Base-by-base conservation (phyloP, 2,797 vertebrate species). In the Chiroxiphia lanceolata region DNA sequence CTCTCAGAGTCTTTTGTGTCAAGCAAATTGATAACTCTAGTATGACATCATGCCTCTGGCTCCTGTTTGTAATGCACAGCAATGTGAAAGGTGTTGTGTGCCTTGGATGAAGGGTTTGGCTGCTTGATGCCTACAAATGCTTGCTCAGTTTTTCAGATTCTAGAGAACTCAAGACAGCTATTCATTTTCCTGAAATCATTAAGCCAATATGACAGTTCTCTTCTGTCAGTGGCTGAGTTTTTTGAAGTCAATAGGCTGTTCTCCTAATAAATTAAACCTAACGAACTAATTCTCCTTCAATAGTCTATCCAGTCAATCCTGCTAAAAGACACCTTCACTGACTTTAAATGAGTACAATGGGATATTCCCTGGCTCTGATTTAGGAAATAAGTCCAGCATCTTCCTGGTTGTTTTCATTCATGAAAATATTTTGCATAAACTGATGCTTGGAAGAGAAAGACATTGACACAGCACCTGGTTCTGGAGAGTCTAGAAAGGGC, bases 161-260 rank as follows among this genome's bases (percentile, higher is more conserved):
- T 23, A 38, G 47, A 70, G 19, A 36, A 68, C 36, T 76, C 26
- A 74, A 81, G 53, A 29, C 3, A 34, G 42, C n/a, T 90, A 26
- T 78, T 92, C 90, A 51, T 85, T 89, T 93, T 56, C 59, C 26
- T 89, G 60, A 82, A 81, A 77, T 91, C 45, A 65, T 76, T 83
- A 86, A 81, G 72, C 8, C 86, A 90, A 88, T 67, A n/a, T 6
- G 29, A 15, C 42, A 29, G 13, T 70, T 77, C 10, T 60, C 17
- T 67, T 70, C 57, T 86, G 38, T 67, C 22, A 42, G 36, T 85
- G 42, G 13, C 50, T 71, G 40, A 64, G 22, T 27, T 57, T 67
- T 90, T 59, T 36, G 6, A 87, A 69, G 45, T 69, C 48, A 56
- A 3, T 34, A 69, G 20, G 4, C 23, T 51, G 13, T 60, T 85